Base-by-base conservation (phyloP, 1,140 invertebrate species). In the Drosophila paulistorum region DNA sequence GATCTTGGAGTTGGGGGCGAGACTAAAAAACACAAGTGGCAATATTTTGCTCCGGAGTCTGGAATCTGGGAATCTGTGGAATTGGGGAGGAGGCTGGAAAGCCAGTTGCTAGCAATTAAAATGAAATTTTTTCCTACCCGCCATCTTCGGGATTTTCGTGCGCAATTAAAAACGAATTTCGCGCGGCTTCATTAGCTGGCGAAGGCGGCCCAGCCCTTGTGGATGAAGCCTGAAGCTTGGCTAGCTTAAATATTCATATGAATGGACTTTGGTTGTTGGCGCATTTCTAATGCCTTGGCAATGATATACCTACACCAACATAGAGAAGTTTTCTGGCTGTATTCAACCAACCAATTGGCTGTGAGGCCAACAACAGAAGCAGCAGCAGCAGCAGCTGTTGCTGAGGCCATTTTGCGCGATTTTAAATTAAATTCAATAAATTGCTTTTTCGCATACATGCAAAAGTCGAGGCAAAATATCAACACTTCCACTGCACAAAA, bases 341-440 rank as follows among this genome's bases (percentile, higher is more conserved):
- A 71, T 58, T 67, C 71, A 20, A 20, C 45, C 45, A 48, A 14
- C 14, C 45, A 20, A 17, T 48, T 48, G 45, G 45, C 42, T 7
- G 17, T 1, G 5, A 30, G 30, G 30, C 30, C 26, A 26, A 26
- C 26, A 26, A 5, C 26, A 26, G 26, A 3, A 30, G 30, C 6
- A 30, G 30, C 30, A 30, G 30, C 30, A 30, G 14, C 45, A 51
- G 33, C 86, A 82, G 85, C 81, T 90, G 86, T 81, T 78, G 73
- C 75, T 65, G 80, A 65, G 77, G 64, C 67, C 66, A 58, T 74
- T 51, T 51, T 71, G 62, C 59, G 78, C 74, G 73, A 79, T 83
- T 89, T 87, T 84, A 87, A 90, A 90, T 90, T 90, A 90, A 90
- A 90, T 87, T 90, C 87, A 90, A 90, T 90, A 90, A 90, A 90